These are phyloP conservation scores for Trissolcus brochymenae DNA, from an alignment of 2,888 invertebrate species.

Conservation along the genomic window DNA sequence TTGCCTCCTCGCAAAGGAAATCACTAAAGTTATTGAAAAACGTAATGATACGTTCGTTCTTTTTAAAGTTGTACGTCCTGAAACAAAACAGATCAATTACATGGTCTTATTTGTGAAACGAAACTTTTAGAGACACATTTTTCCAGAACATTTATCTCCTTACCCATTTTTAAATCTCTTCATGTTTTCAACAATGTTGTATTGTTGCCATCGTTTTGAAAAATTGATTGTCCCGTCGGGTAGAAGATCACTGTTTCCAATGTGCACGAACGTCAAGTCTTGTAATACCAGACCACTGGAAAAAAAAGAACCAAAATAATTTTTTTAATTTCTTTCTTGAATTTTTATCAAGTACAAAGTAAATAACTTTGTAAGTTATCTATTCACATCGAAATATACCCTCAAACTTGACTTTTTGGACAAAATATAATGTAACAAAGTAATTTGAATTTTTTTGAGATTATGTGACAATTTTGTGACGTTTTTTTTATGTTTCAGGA, in stretches of 20 bases:
- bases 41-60: slow-evolving; percentile 93
- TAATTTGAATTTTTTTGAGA: no score
- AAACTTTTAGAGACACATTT: no score
- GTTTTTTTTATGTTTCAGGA: no score
- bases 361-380: not conserved
- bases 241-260: slow-evolving; percentile 94
- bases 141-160: slow-evolving; percentile 63
- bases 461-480: no score
- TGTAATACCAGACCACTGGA: slow-evolving; percentile 96
- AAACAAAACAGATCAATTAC: slow-evolving; percentile 64
- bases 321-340: not conserved
- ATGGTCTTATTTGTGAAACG: not conserved
- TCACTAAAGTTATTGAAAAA: slow-evolving; percentile 99
- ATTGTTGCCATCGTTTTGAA: slow-evolving; percentile 99
- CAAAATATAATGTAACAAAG: no score
- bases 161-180: slow-evolving; percentile 97
- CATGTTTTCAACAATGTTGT: slow-evolving; percentile 98
- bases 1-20: slow-evolving; percentile 95
- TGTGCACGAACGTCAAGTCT: slow-evolving; percentile 99
- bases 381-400: no score
- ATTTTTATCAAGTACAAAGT: not conserved
- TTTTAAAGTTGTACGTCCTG: slow-evolving; percentile 94
- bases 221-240: slow-evolving; percentile 94
- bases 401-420: no score
- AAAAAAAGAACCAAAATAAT: slow-evolving; percentile 15